Conservation (phyloP, 2,888 invertebrate species). For the Siphonodentalium dalli region DNA sequence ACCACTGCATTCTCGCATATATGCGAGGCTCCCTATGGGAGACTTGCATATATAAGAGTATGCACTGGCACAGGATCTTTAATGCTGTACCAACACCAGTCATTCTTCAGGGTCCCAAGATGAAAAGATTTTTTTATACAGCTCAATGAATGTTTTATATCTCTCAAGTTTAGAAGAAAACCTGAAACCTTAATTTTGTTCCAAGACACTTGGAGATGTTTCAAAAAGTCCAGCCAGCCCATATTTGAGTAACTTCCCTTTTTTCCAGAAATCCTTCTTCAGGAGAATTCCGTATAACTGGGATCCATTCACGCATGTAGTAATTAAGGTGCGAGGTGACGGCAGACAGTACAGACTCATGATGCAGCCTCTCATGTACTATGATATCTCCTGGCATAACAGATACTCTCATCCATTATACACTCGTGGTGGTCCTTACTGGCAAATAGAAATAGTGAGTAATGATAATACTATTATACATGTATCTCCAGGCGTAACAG, state of each 20-base stretch:
- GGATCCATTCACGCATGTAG: conserved; percentile 77
- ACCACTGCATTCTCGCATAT: too few relatives aligned
- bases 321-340: conserved; percentile 88
- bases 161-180: too few relatives aligned
- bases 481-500: too few relatives aligned
- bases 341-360: conserved; percentile 89
- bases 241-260: conserved; percentile 16
- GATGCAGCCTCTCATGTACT: conserved; percentile 69
- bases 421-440: conserved; percentile 97
- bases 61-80: too few relatives aligned
- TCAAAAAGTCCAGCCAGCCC: not conserved
- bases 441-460: conserved; percentile 86
- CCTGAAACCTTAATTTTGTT: not conserved
- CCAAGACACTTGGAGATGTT: not conserved
- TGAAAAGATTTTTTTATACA: too few relatives aligned
- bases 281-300: conserved; percentile 77
- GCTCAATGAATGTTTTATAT: too few relatives aligned
- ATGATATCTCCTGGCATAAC: conserved; percentile 89
- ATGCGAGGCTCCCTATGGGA: too few relatives aligned
- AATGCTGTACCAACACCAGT: too few relatives aligned
- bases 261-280: conserved; percentile 80
- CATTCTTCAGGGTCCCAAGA: too few relatives aligned
- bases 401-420: conserved; percentile 84
- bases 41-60: too few relatives aligned
- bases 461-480: too few relatives aligned